Base-by-base conservation (phyloP, 2,797 vertebrate genomes). In the Balearica regulorum region DNA sequence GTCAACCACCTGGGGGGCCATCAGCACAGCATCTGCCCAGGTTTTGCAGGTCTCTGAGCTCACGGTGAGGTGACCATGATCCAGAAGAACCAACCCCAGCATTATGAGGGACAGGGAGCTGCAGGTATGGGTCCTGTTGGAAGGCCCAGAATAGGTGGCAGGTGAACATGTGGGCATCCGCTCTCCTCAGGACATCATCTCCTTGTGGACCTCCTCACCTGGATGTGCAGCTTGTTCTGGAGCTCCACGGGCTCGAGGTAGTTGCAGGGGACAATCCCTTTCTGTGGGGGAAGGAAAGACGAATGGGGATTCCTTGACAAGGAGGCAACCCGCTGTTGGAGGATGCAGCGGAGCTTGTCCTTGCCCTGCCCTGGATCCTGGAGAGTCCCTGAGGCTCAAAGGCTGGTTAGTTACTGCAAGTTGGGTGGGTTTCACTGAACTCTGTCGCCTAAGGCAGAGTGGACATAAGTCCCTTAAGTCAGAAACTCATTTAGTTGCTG, bases 191-290 rank as follows among this genome's bases (percentile, higher is more conserved):
- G 28, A 72, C 29, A 28, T 43, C 12, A 1, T 14, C 44, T 86
- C 14, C 31, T 73, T 24, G n/a, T 31, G 21, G 18, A 24, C 22
- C 1, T 11, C 26, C 15, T 97, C 93, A 98, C 98, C 97, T 98
- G 97, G 44, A 76, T n/a, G 35, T 95, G 81, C 73, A 83, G 93
- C 94, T 98, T 97, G 87, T 98, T 98, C 71, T 96, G 97, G 65
- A 99, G 98, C 94, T 99, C 98, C 88, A 99, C 69, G 1, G 98
- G 98, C 73, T 99, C 98, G 1, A 99, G 98, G 94, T 98, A 99
- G 97, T 99, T 99, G 94, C 98, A 99, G 53, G 99, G 99, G 69
- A 99, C 99, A 1, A 99, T 98, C 43, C 99, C 99, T 96, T 98
- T 99, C 99, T 99, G 95, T 7, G 22, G 37, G 5, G 92, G 78